phyloP scores from a whole-genome alignment of 35 echinoderm and acorn worm genomes.

The Patiria miniata region DNA sequence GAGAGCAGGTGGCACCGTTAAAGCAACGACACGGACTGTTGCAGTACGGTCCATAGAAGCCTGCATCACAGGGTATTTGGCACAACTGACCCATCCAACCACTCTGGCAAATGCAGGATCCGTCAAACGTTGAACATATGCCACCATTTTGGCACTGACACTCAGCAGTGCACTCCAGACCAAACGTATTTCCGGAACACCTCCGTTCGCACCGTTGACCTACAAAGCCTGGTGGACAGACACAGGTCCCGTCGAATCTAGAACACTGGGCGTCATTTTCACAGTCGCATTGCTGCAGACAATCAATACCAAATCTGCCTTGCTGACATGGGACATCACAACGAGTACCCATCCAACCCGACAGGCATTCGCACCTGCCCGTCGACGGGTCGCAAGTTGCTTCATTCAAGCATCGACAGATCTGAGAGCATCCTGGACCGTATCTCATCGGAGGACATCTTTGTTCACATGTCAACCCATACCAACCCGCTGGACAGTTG shows the following conservation, averaged over 20 bases:
- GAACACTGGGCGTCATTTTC: slow-evolving; percentile 65
- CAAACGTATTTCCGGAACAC: slow-evolving; percentile 64
- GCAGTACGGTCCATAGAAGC: slow-evolving; percentile 72
- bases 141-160: slow-evolving; percentile 80
- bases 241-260: slow-evolving; percentile 81
- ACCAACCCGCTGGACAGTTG: slow-evolving; percentile 69
- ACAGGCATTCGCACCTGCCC: slow-evolving; percentile 50
- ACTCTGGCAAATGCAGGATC: slow-evolving; percentile 58
- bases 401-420: slow-evolving; percentile 65
- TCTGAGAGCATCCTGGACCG: slow-evolving; percentile 52
- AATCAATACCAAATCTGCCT: slow-evolving; percentile 65
- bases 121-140: slow-evolving; percentile 66
- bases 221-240: slow-evolving; percentile 66
- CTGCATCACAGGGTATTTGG: slow-evolving; percentile 54
- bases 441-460: slow-evolving; percentile 40
- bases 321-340: slow-evolving; percentile 75
- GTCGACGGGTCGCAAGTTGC: slow-evolving; percentile 48
- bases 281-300: slow-evolving; percentile 64
- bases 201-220: slow-evolving; percentile 49
- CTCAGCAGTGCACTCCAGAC: slow-evolving; percentile 42
- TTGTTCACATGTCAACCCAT: slow-evolving; percentile 38
- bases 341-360: slow-evolving; percentile 53
- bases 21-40: slow-evolving; percentile 57
- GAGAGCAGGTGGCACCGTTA: slow-evolving; percentile 65
- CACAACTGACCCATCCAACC: slow-evolving; percentile 84